Evolutionary conservation across 1,140 invertebrate genomes (phyloP), one percentile per base, ranked within the genome.

Genomic region (Bactericera cockerelli): DNA sequence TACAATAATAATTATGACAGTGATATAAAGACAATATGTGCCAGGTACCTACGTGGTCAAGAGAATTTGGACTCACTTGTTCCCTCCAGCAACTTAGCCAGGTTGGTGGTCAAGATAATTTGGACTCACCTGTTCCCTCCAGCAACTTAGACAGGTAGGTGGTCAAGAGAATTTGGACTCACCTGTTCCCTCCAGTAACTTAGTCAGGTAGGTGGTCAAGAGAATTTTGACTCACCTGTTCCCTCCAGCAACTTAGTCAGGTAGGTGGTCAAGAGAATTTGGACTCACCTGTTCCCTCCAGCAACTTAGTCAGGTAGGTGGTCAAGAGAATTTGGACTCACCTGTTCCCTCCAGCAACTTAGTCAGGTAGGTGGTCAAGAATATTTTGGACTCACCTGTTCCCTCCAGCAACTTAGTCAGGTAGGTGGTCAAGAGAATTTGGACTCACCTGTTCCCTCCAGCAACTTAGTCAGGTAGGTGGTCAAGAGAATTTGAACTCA

Each of bases 291-390:
- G 82, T 79, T 24, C 82, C 85, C 71, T 89, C 79, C 14, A 93
- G 70, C 60, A 83, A 76, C 62, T 81, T 77, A 0, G 88, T 84
- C 59, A 95, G 68, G 71, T 94, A 89, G 53, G 79, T 75, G 0
- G 86, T 84, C 69, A 93, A 93, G n/a, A 87, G 80, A 59, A 96
- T 86, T n/a, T n/a, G n/a, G n/a, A n/a, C n/a, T n/a, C n/a, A n/a
- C n/a, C n/a, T n/a, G n/a, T n/a, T n/a, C n/a, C n/a, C n/a, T n/a
- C n/a, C n/a, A n/a, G n/a, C n/a, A n/a, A n/a, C n/a, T n/a, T n/a
- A n/a, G n/a, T n/a, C n/a, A n/a, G n/a, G n/a, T n/a, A n/a, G n/a
- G n/a, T n/a, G n/a, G n/a, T n/a, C n/a, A n/a, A n/a, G n/a, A n/a
- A n/a, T n/a, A n/a, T n/a, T n/a, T n/a, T n/a, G n/a, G n/a, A 60